phyloP scores from a whole-genome alignment of 2,797 vertebrate species.

The Acestrorhynchus altus region DNA sequence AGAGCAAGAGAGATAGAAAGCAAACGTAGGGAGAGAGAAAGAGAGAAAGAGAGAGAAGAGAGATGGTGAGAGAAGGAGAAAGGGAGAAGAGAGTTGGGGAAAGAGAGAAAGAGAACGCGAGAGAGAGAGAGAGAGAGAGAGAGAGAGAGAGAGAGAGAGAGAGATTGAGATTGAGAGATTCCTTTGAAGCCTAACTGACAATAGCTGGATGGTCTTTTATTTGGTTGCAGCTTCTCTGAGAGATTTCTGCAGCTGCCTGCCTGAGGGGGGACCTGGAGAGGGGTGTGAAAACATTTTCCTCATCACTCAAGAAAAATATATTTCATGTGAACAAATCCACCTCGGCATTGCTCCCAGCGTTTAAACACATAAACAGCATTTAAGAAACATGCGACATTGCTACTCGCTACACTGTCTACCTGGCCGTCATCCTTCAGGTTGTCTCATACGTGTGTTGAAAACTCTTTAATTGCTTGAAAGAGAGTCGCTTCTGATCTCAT shows the following conservation, averaged over 20 bases:
- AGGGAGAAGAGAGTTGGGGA: neutral
- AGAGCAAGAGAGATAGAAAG: too few relatives aligned
- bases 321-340: neutral
- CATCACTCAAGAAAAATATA: slow-evolving; percentile 17
- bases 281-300: slow-evolving; percentile 22
- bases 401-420: neutral
- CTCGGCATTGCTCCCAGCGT: slow-evolving; percentile 10
- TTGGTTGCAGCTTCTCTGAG: slow-evolving; percentile 16
- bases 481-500: neutral
- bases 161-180: slow-evolving; percentile 23
- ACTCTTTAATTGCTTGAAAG: neutral
- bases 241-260: slow-evolving; percentile 8
- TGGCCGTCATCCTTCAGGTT: neutral
- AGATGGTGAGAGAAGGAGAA: neutral
- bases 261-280: neutral
- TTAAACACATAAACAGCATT: slow-evolving; percentile 9
- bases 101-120: neutral
- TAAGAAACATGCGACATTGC: neutral
- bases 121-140: neutral
- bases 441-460: neutral
- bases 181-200: slow-evolving; percentile 47
- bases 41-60: slow-evolving; percentile 10
- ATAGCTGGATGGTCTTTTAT: slow-evolving; percentile 32
- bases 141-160: slow-evolving; percentile 6
- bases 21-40: too few relatives aligned